Evolutionary conservation across 2,797 vertebrate species (phyloP).

Genomic region (Uromys caudimaculatus): DNA sequence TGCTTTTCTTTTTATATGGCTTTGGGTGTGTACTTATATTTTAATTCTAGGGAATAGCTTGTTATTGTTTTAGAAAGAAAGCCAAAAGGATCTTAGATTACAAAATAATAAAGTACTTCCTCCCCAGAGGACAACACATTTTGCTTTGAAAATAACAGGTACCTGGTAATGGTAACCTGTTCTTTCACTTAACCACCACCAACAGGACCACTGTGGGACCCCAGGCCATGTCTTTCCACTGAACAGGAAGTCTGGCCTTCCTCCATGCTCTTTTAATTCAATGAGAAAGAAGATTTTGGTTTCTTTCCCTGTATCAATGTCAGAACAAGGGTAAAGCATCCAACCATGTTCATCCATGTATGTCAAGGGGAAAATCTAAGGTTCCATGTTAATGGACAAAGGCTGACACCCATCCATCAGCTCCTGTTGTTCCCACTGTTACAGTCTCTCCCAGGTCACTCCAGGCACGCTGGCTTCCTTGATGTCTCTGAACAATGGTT

Average conservation of each 20-base stretch:
- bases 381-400: not conserved
- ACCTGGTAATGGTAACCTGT: not conserved
- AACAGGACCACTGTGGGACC: not conserved
- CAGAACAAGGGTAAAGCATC: not conserved
- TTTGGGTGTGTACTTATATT: slow-evolving; percentile 55
- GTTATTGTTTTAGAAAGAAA: slow-evolving; percentile 58
- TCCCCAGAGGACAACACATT: not conserved
- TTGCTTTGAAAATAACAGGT: not conserved
- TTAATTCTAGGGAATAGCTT: slow-evolving; percentile 60
- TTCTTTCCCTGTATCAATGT: not conserved
- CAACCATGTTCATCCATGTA: not conserved
- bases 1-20: slow-evolving; percentile 63
- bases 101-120: slow-evolving; percentile 35
- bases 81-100: not conserved
- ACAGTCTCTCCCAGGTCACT: not conserved
- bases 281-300: not conserved
- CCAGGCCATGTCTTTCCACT: not conserved
- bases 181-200: rapidly evolving
- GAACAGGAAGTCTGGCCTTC: not conserved
- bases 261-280: not conserved
- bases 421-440: too few relatives aligned
- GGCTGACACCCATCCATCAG: not conserved
- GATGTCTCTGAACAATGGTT: not conserved
- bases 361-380: not conserved
- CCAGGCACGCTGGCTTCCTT: not conserved